Conservation (phyloP, 30 jellyfish, hydroid and myxozoan genomes). For the Aurelia coerulea region DNA sequence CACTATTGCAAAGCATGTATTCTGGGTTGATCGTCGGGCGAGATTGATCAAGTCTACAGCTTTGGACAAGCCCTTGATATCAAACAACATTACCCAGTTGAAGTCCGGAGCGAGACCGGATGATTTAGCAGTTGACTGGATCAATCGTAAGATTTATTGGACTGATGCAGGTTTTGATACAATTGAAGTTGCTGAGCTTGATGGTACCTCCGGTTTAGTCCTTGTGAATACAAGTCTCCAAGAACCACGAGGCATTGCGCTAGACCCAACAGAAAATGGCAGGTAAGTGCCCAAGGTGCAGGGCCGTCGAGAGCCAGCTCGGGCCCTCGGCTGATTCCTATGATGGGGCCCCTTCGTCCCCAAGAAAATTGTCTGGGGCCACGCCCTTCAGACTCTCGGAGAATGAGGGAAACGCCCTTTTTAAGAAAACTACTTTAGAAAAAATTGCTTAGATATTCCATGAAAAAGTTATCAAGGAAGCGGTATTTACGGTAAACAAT, state of each 20-base stretch:
- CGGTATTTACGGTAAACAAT: too few relatives aligned
- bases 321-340: too few relatives aligned
- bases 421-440: too few relatives aligned
- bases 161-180: conserved; percentile 63
- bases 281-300: conserved; percentile 23
- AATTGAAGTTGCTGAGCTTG: conserved; percentile 78
- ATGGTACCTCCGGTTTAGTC: conserved; percentile 58
- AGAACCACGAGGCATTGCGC: conserved; percentile 85
- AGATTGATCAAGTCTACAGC: conserved; percentile 27
- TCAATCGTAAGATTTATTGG: conserved; percentile 86
- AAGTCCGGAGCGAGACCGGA: conserved; percentile 57
- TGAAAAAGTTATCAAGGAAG: too few relatives aligned
- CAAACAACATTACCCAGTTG: conserved; percentile 14
- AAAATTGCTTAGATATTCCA: too few relatives aligned
- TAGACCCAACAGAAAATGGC: conserved; percentile 72
- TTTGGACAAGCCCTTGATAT: conserved; percentile 22
- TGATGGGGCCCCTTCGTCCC: too few relatives aligned
- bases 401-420: too few relatives aligned
- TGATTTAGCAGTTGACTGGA: conserved; percentile 86
- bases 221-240: conserved; percentile 58
- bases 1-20: conserved; percentile 34
- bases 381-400: too few relatives aligned
- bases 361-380: too few relatives aligned
- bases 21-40: conserved; percentile 66
- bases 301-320: too few relatives aligned